Base-by-base conservation (phyloP, 1,140 invertebrate species). In the Diabrotica virgifera region DNA sequence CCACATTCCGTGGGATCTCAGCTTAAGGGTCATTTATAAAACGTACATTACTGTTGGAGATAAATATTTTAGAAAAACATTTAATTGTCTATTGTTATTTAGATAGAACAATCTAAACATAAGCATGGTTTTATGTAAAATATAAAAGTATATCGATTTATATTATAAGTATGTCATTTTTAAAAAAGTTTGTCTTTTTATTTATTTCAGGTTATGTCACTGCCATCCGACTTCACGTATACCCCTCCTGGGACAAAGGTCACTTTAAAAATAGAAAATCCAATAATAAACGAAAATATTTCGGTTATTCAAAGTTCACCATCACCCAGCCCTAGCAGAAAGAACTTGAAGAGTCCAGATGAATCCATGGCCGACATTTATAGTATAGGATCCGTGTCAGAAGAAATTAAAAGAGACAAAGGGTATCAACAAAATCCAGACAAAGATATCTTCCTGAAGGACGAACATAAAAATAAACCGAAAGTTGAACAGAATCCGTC, bases 201-300 rank as follows among this genome's bases (percentile, higher is more conserved):
- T 11, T 14, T 12, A 13, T 66, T 78, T 62, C 80, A 89, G 82
- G 87, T 88, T 76, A 83, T 85, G 46, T 88, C 87, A 37, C 80
- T 89, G 38, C 87, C 87, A 60, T 84, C 87, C 36, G 88, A 89
- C 76, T 89, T 89, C 76, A 87, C 82, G 7, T 89, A 87, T 77
- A 87, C 87, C 78, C 85, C 87, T 67, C 85, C 86, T 11, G 78
- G 77, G n/a, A 66, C 66, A 11, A 73, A 69, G 46, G 58, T 62
- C 6, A 62, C 57, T 24, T 60, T 70, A 11, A 69, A 76, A 63
- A 67, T 63, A 14, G 70, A 74, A 46, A 70, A 61, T 63, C 63
- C 6, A 66, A 75, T 13, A 62, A 76, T 1, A 75, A 77, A 64
- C 76, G 76, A 10, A 55, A 77, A 5, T 75, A 78, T 63, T 71